These are phyloP conservation scores for Bactericera cockerelli DNA, from an alignment of 1,140 invertebrate genomes.

Conservation along the genomic window DNA sequence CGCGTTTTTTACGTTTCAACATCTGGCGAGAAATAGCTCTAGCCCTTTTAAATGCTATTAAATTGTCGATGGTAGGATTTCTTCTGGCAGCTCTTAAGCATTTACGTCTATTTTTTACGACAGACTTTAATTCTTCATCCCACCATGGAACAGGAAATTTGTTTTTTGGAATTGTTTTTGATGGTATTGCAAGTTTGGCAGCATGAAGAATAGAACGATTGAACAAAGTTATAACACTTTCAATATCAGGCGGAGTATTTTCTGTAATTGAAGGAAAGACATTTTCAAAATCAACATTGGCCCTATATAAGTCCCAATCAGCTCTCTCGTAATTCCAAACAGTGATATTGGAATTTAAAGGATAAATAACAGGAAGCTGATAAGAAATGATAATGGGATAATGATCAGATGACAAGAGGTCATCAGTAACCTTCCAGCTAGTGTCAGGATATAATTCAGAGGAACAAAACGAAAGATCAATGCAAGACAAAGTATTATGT, in stretches of 20 bases:
- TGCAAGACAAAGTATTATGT: background rate
- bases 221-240: background rate
- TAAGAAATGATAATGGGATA: constrained; percentile 5
- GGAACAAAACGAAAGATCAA: constrained; percentile 7
- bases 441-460: background rate
- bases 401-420: background rate
- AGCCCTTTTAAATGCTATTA: background rate
- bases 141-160: background rate
- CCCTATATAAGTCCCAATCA: too few species aligned
- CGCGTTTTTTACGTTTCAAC: background rate
- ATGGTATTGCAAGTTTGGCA: background rate
- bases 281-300: too few species aligned
- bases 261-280: too few species aligned
- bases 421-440: constrained; percentile 6
- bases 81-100: background rate
- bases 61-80: background rate
- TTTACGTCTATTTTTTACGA: background rate
- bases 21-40: background rate
- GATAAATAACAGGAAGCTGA: too few species aligned
- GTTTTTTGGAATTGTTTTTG: background rate
- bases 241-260: background rate
- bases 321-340: too few species aligned
- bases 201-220: background rate
- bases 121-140: background rate
- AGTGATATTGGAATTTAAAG: too few species aligned